phyloP scores from a whole-genome alignment of 2,797 vertebrate species.

The Spinibarbus caldwelli region DNA sequence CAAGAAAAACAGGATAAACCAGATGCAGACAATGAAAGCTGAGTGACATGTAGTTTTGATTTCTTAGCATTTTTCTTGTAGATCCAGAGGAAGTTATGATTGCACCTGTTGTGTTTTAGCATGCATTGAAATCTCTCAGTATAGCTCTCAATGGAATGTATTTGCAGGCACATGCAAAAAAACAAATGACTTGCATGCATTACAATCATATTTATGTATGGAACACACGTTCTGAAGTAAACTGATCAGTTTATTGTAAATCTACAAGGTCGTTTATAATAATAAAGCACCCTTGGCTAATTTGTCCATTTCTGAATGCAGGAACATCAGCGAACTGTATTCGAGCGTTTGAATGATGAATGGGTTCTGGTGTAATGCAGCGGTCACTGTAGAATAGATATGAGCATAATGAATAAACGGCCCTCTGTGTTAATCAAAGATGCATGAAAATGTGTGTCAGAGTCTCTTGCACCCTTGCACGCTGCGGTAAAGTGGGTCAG shows the following conservation, averaged over 20 bases:
- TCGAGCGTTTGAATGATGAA: background rate
- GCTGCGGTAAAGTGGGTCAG: constrained; percentile 61
- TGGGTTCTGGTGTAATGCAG: constrained; percentile 17
- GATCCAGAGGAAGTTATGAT: background rate
- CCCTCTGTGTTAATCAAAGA: constrained; percentile 49
- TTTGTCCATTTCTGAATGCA: background rate
- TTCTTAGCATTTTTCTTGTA: background rate
- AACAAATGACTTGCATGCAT: background rate
- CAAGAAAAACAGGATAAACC: constrained; percentile 29
- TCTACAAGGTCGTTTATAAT: constrained; percentile 17
- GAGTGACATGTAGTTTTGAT: background rate
- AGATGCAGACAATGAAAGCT: constrained; percentile 7
- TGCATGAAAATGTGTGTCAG: constrained; percentile 60
- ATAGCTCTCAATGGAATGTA: background rate
- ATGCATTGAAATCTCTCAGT: background rate
- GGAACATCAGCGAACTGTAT: constrained; percentile 3
- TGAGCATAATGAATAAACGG: constrained; percentile 25
- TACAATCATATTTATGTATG: background rate
- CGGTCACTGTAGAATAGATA: constrained; percentile 44
- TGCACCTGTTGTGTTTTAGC: background rate
- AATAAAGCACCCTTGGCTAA: background rate
- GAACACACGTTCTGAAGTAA: background rate
- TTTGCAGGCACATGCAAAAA: background rate
- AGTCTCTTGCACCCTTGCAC: background rate
- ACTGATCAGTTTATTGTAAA: background rate